Conservation (phyloP, 2,888 invertebrate species). For the Cyaniris semiargus region DNA sequence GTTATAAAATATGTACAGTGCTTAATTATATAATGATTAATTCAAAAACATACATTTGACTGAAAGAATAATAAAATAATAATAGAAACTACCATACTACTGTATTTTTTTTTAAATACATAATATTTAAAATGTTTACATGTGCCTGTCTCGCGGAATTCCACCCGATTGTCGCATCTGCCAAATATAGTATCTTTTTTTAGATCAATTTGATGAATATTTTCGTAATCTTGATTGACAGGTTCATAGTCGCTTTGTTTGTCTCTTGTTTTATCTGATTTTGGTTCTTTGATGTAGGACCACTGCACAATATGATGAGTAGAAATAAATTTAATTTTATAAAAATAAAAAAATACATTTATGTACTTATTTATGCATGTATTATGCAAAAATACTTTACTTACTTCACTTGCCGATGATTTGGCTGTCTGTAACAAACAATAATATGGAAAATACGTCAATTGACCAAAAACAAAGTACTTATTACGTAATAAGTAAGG, state of each 20-base stretch:
- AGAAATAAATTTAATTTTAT: not conserved
- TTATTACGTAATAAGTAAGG: too few relatives aligned
- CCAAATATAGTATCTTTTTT: not conserved
- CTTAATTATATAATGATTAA: too few relatives aligned
- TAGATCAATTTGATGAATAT: not conserved
- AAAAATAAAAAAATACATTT: not conserved
- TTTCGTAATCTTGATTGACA: not conserved
- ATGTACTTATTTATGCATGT: not conserved
- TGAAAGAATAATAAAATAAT: too few relatives aligned
- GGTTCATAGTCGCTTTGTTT: not conserved
- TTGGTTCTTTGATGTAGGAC: slow-evolving; percentile 11
- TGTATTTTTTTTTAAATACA: not conserved
- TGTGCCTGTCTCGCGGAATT: slow-evolving; percentile 42
- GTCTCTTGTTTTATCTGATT: not conserved
- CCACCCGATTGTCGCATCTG: not conserved
- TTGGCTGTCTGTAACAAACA: slow-evolving; percentile 6
- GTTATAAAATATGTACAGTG: too few relatives aligned
- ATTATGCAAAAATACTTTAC: not conserved
- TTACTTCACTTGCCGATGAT: slow-evolving; percentile 11
- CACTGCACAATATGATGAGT: not conserved
- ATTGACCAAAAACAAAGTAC: not conserved
- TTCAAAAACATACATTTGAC: too few relatives aligned
- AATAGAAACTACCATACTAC: too few relatives aligned
- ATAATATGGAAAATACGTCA: not conserved
- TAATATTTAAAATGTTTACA: slow-evolving; percentile 46